Base-by-base conservation (phyloP, 2,113 vertebrate species). In the Macquaria australasica region DNA sequence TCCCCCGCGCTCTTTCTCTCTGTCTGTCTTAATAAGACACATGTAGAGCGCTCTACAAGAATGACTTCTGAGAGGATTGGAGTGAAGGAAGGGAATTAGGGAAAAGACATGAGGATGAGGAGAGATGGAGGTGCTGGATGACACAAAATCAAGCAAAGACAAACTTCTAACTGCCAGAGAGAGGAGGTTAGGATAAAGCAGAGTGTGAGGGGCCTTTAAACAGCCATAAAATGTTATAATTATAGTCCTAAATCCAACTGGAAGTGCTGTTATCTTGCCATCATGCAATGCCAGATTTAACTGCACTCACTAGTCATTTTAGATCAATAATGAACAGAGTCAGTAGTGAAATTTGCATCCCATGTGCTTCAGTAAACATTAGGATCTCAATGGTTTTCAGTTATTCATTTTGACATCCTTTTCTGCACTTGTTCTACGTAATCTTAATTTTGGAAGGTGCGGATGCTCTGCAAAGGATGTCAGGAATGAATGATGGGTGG, bases 401-500 rank as follows among this genome's bases (percentile, higher is more conserved):
- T 25, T 1, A 37, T 39, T 63, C 0, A 62, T 21, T 25, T 20
- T 55, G 14, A 39, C 8, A 2, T 12, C 56, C 12, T 8, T 11
- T 16, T 45, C 7, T 56, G 10, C 62, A 16, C 25, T 55, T 23
- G 10, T 59, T 6, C 20, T n/a, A 14, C 3, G 3, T 37, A 18
- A 28, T 34, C 7, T 73, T 8, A 15, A 21, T 43, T 34, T 31
- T 51, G 18, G 37, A 48, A 51, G 2, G 28, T 39, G 71, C n/a
- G 2, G 28, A 70, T 56, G 6, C 48, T 67, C 28, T 23, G 56
- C 34, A 12, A 68, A 45, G 55, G 41, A 66, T 64, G 25, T 39
- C 21, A 41, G 48, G 58, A 60, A 56, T 60, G 64, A 70, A 78
- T 41, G 71, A 67, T 34, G 28, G 56, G 77, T 58, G 69, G 45